Base-by-base conservation (phyloP, 2,888 invertebrate genomes). In the Pinctada fucata region DNA sequence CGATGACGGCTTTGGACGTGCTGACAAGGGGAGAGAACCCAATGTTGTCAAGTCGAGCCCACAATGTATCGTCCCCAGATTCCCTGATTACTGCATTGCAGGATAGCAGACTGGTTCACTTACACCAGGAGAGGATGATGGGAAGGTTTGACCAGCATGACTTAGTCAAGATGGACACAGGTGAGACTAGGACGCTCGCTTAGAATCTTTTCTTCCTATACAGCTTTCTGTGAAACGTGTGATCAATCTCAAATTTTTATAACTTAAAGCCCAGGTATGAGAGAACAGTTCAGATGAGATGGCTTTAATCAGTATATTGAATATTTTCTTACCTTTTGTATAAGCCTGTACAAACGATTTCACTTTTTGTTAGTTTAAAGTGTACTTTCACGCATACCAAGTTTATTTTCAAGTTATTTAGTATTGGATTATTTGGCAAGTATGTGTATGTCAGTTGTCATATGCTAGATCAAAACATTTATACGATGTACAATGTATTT, bases 111-210 rank as follows among this genome's bases (percentile, higher is more conserved):
- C 6, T 6, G 13, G 58, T 1, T 10, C 58, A 10, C 58, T 58
- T 58, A 58, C 6, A 10, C 58, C 58, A 58, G 6, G 58, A 58
- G 58, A 58, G 58, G 13, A 10, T 58, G 58, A 45, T 16, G 2
- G 71, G 71, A 10, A 58, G 13, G 58, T 0, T 10, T 0, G 58
- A 58, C 13, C 58, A 58, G 58, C 31, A 31, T 31, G 76, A 75
- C 8, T 51, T 52, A 3, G 76, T 80, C 52, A 88, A 86, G 75
- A 89, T 90, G 89, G 89, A 89, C 71, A 90, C 89, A 81, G 89
- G 88, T 89, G 79, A 72, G 48, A 31, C 31, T 31, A 31, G 31
- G 31, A 31, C 31, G 48, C 45, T 50, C n/a, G 48, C 50, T 13
- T 70, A n/a, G 49, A 50, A 31, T 16, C 5, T 70, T 5, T 45